Conservation (phyloP, 1,140 invertebrate genomes). For the Euglossa dilemma region DNA sequence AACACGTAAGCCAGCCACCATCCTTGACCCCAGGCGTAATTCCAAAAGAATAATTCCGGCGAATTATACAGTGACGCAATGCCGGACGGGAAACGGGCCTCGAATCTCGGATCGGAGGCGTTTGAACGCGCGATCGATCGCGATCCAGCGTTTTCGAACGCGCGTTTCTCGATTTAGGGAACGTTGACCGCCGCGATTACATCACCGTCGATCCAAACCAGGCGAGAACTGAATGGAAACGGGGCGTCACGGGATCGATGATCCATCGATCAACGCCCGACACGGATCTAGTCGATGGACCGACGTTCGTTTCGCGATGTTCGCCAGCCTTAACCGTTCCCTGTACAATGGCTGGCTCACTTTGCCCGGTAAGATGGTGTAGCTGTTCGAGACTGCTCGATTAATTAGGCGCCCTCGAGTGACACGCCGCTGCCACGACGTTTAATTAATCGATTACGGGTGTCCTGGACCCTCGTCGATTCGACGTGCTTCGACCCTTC, state of each 20-base stretch:
- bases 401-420: constrained; percentile 61
- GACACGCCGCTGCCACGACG: constrained; percentile 46
- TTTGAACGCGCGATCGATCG: neutral
- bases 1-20: too few relatives aligned
- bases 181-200: constrained; percentile 33
- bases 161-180: constrained; percentile 8
- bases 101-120: constrained; percentile 5
- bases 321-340: constrained; percentile 50
- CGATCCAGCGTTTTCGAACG: neutral
- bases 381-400: constrained; percentile 73
- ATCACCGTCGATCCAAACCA: constrained; percentile 47
- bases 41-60: neutral
- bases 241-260: constrained; percentile 8
- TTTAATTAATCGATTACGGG: constrained; percentile 61
- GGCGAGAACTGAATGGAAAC: constrained; percentile 24
- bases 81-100: neutral
- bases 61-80: neutral
- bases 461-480: constrained; percentile 2
- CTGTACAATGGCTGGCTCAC: constrained; percentile 58
- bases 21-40: neutral
- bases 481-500: neutral
- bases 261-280: constrained; percentile 31
- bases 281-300: neutral
- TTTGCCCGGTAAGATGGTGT: constrained; percentile 76
- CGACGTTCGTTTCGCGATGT: neutral